Base-by-base conservation (phyloP, 2,113 vertebrate species). In the Oostethus manadensis region DNA sequence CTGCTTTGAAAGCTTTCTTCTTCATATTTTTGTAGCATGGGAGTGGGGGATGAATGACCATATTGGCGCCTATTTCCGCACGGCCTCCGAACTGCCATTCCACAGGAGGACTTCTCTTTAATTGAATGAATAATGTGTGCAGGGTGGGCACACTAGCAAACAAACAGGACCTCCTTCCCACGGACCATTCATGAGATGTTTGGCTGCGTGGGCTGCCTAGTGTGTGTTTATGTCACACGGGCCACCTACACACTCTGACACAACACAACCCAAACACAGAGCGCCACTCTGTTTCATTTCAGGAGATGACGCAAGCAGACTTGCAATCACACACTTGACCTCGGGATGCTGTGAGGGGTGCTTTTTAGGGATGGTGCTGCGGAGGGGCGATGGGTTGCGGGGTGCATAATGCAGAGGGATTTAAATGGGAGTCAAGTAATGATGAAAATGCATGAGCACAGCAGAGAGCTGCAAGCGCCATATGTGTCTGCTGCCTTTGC, bases 1-100 rank as follows among this genome's bases (percentile, higher is more conserved):
- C 56, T 20, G 50, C 77, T 46, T 42, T 83, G 85, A 86, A 87
- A 86, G 84, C 82, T 82, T 80, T 78, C 66, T 83, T 78, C 55
- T 72, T 80, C 84, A 83, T 84, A 81, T 87, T 86, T 59, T 46
- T 74, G 71, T 68, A 66, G 54, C 45, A 33, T 64, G 64, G 63
- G 64, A 18, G 66, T 9, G 42, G 22, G 53, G 51, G 69, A 79
- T 71, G 65, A 55, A 57, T 62, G 23, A 45, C 61, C 71, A 74
- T 82, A 86, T 73, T 74, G 66, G 66, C 55, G 64, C 53, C 70
- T 50, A 71, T 48, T 77, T 35, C 44, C 55, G 78, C 44, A 57
- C 78, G 81, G 79, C 78, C 80, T 44, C 64, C 62, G n/a, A 54
- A 70, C 71, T 82, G 70, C 76, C 65, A 74, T 84, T 79, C 83